Evolutionary conservation across 92 coral and sea anemone genomes (phyloP).

Genomic region (Micromussa lordhowensis): DNA sequence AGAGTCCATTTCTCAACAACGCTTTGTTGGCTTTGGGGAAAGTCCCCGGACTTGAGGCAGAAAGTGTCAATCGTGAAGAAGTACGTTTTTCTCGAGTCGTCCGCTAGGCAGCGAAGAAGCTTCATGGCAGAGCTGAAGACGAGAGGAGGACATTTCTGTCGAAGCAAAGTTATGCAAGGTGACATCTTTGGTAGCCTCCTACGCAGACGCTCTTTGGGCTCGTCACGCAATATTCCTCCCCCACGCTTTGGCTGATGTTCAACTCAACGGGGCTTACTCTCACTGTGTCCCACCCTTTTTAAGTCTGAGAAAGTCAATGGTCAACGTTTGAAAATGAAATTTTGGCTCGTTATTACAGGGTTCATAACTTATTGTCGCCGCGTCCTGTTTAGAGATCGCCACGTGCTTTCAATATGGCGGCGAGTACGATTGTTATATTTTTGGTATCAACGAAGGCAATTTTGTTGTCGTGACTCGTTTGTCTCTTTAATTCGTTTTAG

Average conservation of each 20-base stretch:
- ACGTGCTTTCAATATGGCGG: conserved; percentile 12
- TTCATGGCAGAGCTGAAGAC: conserved; percentile 77
- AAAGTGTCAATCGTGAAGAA: conserved; percentile 94
- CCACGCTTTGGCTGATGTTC: conserved; percentile 78
- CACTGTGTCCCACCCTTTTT: conserved; percentile 98
- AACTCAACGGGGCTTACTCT: conserved; percentile 99
- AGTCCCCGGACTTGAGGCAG: conserved; percentile 99
- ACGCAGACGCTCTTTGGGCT: no score
- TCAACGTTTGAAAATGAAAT: conserved; percentile 42
- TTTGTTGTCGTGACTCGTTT: no score
- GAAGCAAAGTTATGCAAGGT: conserved; percentile 98
- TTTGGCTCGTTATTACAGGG: no score
- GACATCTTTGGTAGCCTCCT: no score
- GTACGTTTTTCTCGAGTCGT: conserved; percentile 80
- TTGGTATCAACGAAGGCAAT: no score
- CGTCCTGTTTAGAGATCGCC: no score
- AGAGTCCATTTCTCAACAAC: conserved; percentile 85
- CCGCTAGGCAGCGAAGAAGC: conserved; percentile 95
- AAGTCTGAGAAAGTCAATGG: conserved; percentile 92
- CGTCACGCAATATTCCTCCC: no score
- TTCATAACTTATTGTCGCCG: no score
- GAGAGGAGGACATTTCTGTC: conserved; percentile 88
- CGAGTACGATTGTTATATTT: neutral
- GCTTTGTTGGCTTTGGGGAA: conserved; percentile 98
- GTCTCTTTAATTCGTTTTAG: no score